Percentiles rank a stretch among this genome's conserved stretches.
Evolutionary conservation across 1,140 invertebrate genomes (phyloP).

Genomic region (Caenorhabditis tropicalis): DNA sequence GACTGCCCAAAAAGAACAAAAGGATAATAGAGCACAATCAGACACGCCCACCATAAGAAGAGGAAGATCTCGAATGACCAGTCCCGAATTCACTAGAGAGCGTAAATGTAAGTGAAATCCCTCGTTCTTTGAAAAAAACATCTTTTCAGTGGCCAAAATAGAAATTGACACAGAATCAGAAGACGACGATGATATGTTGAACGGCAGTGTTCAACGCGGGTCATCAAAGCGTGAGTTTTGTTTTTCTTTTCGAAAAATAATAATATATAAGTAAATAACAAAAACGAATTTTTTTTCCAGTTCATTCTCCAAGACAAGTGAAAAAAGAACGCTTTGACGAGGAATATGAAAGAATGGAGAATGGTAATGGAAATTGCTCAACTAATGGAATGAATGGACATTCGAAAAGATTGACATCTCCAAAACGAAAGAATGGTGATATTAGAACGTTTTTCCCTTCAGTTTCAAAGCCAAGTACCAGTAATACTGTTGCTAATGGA

Average conservation of each 20-base stretch:
- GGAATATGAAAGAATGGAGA: background rate
- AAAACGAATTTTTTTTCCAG: background rate
- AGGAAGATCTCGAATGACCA: background rate
- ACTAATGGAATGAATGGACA: conserved; percentile 17
- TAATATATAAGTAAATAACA: background rate
- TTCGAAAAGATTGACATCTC: background rate
- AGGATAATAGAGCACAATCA: background rate
- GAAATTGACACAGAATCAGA: conserved; percentile 11
- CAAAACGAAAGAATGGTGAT: conserved; percentile 9
- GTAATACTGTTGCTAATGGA: background rate
- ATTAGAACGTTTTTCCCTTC: background rate
- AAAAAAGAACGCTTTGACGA: conserved; percentile 1
- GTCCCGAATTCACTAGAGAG: background rate
- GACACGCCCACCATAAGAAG: background rate
- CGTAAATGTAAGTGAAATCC: background rate
- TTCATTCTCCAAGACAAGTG: background rate
- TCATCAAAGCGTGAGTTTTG: background rate
- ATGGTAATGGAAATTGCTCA: background rate
- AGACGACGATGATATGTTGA: background rate
- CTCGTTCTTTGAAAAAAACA: background rate
- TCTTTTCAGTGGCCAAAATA: background rate
- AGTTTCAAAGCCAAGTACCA: background rate
- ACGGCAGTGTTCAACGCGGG: no score
- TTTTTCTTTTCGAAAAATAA: background rate
- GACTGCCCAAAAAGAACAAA: background rate